Conservation (phyloP, 2,888 invertebrate species). For the Pseudococcus jackbeardsleyi region DNA sequence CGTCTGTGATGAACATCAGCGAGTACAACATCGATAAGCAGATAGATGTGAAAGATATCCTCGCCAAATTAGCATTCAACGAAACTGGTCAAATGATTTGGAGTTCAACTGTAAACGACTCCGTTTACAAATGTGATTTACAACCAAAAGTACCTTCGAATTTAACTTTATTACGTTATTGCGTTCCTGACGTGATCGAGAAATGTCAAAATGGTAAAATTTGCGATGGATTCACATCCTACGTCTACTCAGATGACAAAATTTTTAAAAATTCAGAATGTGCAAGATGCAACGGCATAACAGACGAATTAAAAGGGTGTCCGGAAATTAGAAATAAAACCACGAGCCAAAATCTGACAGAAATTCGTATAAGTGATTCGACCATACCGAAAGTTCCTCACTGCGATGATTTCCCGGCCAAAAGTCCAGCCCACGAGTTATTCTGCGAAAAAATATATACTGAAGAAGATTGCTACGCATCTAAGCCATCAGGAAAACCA, state of each 20-base stretch:
- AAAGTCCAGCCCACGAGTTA: not conserved
- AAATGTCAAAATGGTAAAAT: not conserved
- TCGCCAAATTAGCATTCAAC: not conserved
- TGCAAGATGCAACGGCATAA: constrained; percentile 71
- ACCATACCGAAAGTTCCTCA: constrained; percentile 25
- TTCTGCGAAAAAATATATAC: not conserved
- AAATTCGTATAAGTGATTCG: not conserved
- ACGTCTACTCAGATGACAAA: constrained; percentile 70
- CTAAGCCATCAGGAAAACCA: not conserved
- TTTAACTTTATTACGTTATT: not conserved
- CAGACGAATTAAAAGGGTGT: constrained; percentile 62
- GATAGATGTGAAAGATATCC: not conserved
- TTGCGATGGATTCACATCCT: constrained; percentile 70
- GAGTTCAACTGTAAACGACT: not conserved
- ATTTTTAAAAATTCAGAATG: constrained; percentile 72
- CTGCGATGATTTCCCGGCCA: not conserved
- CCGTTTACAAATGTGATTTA: not conserved
- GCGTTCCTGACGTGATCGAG: not conserved
- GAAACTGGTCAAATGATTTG: constrained; percentile 27
- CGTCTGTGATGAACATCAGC: not conserved
- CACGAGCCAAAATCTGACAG: not conserved
- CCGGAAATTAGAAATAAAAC: not conserved
- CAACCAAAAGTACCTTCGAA: not conserved
- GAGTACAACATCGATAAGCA: not conserved
- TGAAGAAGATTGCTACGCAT: not conserved